A percentile compares a stretch with the other conserved stretches of the same genome.
phyloP scores from a whole-genome alignment of 2,888 invertebrate genomes.

The Dynastes hyllus region DNA sequence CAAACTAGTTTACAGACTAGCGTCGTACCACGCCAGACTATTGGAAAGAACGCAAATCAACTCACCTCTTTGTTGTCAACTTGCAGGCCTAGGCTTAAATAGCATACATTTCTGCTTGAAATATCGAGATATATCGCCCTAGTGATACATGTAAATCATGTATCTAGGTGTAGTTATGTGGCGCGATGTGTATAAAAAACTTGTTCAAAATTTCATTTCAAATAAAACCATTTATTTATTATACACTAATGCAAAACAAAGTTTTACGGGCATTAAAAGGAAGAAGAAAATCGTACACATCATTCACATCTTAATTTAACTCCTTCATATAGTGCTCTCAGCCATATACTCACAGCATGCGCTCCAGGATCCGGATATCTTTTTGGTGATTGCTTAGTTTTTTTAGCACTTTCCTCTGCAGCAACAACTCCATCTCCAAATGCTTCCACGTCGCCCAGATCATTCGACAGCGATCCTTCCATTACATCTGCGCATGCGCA shows the following conservation, averaged over 20 bases:
- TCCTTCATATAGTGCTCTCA: slow-evolving; percentile 73
- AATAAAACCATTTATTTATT: not conserved
- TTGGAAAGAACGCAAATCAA: no score
- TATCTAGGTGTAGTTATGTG: no score
- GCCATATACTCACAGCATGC: slow-evolving; percentile 75
- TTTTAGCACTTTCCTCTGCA: slow-evolving; percentile 67
- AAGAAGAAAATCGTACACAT: not conserved
- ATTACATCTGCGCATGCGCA: slow-evolving; percentile 61
- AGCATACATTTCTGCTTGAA: no score
- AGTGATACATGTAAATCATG: no score
- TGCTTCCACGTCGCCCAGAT: slow-evolving; percentile 62
- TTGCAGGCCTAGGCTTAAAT: no score
- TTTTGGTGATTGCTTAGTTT: slow-evolving; percentile 56
- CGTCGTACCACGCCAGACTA: no score
- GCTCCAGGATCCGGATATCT: slow-evolving; percentile 76
- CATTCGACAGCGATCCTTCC: slow-evolving; percentile 58
- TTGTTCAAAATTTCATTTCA: not conserved
- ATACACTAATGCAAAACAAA: not conserved
- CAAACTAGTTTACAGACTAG: no score
- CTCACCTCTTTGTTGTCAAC: no score
- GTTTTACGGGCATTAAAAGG: no score
- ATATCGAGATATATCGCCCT: no score
- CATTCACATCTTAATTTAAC: slow-evolving; percentile 66
- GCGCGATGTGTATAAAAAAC: no score
- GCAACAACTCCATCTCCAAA: slow-evolving; percentile 67